Evolutionary conservation across 2,888 invertebrate species (phyloP).

Genomic region (Coenonympha arcania): DNA sequence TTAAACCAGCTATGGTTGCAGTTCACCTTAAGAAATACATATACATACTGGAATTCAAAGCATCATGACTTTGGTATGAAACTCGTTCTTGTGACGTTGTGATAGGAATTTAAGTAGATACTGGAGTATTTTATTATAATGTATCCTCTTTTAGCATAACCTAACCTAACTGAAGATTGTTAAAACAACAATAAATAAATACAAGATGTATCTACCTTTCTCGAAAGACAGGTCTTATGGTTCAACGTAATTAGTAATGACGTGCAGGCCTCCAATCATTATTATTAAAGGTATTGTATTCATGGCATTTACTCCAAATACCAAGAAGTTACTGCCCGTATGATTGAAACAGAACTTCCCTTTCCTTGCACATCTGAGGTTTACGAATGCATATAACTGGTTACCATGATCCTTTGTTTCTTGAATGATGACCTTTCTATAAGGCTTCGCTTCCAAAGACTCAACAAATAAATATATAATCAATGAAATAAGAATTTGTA

Average conservation of each 20-base stretch:
- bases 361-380: constrained; percentile 12
- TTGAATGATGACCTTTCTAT: background rate
- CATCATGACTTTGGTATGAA: constrained; percentile 2
- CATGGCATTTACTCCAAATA: constrained; percentile 18
- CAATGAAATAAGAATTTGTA: too few relatives aligned
- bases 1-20: background rate
- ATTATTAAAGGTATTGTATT: constrained; percentile 9
- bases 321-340: constrained; percentile 10
- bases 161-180: background rate
- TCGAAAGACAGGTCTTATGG: background rate
- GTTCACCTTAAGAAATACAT: background rate
- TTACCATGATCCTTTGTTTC: background rate
- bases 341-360: constrained; percentile 11
- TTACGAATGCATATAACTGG: background rate
- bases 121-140: background rate
- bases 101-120: background rate
- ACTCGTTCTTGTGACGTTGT: background rate
- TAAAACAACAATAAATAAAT: background rate
- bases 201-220: too few relatives aligned
- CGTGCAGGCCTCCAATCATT: constrained; percentile 6
- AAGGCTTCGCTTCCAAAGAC: background rate
- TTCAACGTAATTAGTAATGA: constrained; percentile 1
- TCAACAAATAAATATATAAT: too few relatives aligned
- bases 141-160: background rate
- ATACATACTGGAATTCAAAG: background rate